Percentiles rank a stretch among this genome's conserved stretches.
These are phyloP conservation scores for Nothocercus nigrocapillus DNA, from an alignment of 2,113 vertebrate genomes.

Conservation along the genomic window DNA sequence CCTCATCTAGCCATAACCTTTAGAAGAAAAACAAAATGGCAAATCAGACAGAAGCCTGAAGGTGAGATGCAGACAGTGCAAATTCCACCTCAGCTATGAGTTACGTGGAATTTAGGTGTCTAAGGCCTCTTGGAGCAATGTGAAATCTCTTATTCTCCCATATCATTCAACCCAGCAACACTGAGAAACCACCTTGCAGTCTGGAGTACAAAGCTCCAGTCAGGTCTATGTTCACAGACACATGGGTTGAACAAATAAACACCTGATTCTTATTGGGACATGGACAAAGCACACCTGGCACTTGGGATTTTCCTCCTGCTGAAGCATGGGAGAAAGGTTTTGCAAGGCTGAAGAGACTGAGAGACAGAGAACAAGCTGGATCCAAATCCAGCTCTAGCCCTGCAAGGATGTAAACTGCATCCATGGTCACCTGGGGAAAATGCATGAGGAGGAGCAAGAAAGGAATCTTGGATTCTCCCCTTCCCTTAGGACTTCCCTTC, in stretches of 20 bases:
- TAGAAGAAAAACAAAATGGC: slow-evolving; percentile 60
- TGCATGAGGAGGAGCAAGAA: neutral
- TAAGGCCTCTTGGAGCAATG: slow-evolving; percentile 29
- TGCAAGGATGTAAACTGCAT: neutral
- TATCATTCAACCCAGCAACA: slow-evolving; percentile 23
- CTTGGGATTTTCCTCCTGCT: neutral
- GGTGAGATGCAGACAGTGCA: slow-evolving; percentile 41
- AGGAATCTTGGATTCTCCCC: neutral
- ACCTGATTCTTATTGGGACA: neutral
- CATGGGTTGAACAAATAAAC: neutral
- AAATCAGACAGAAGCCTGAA: neutral
- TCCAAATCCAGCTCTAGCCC: neutral
- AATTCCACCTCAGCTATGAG: slow-evolving; percentile 60
- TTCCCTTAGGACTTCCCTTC: neutral
- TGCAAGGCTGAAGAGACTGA: neutral
- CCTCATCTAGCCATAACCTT: slow-evolving; percentile 41
- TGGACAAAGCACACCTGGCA: neutral
- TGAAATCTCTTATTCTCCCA: neutral
- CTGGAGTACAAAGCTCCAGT: neutral
- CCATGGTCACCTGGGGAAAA: neutral
- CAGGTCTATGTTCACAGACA: neutral
- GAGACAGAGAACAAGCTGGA: neutral
- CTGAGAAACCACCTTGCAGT: neutral
- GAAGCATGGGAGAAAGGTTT: neutral
- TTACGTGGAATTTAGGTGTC: slow-evolving; percentile 56